Evolutionary conservation across 2,113 vertebrate genomes (phyloP), one percentile per base, ranked within the genome.

Genomic region (Phylloscopus trochiloides): DNA sequence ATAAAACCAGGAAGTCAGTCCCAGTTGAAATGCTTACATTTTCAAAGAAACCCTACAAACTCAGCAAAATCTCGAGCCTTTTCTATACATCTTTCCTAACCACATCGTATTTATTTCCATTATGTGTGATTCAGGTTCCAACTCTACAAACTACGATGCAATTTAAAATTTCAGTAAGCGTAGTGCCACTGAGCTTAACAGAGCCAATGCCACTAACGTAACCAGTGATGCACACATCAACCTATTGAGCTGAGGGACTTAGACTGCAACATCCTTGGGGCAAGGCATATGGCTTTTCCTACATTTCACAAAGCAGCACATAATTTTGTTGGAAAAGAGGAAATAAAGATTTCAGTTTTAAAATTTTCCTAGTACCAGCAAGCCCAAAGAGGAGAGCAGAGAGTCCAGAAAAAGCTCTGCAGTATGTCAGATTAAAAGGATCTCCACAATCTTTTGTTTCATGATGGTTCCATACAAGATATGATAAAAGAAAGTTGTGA

Each of bases 1-100:
- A 95, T 91, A 91, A 96, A 96, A 47, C 51, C 72, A 59, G 48
- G 14, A 93, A 91, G 55, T 43, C 38, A 17, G 57, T 76, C 85
- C 78, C 85, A 77, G 68, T 1, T 92, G 92, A 94, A 93, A 93
- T 32, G 16, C 36, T 26, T 26, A 48, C 2, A 2, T n/a, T 84
- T 86, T 58, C 36, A 45, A 88, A 90, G 71, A 48, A 75, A 70
- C 45, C 36, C 40, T 51, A 94, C 51, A 91, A 86, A 75, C 50
- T 83, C 52, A 68, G 78, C 40, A 83, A 48, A 86, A 74, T 48
- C 52, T 83, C 48, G 36, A 73, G 40, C 51, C 55, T 90, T 66
- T 83, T 67, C 86, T 55, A 40, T 52, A 71, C 5, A 21, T 77
- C n/a, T 73, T 87, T 73, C 77, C 62, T 86, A 43, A 29, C 61